Conservation (phyloP, 2,888 invertebrate genomes). For the Drosophila meridionalis region DNA sequence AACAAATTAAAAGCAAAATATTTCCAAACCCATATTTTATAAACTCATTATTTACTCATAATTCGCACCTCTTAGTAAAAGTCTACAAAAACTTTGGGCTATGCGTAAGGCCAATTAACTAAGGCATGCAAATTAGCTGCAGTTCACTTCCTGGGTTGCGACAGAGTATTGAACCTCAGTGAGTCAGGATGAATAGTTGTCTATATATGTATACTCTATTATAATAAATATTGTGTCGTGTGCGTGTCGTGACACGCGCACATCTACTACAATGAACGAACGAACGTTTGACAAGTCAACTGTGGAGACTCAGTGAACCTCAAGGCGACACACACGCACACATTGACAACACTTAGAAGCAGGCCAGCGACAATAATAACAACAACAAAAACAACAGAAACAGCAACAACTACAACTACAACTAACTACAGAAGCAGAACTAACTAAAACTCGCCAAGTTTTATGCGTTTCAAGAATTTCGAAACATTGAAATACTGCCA, state of each 20-base stretch:
- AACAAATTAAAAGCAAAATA: neutral
- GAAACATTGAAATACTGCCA: constrained; percentile 71
- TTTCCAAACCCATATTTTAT: neutral
- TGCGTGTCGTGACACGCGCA: constrained; percentile 16
- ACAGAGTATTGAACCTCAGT: neutral
- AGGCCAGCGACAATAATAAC: constrained; percentile 51
- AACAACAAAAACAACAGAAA: constrained; percentile 36
- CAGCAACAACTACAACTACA: constrained; percentile 24
- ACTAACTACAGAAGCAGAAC: constrained; percentile 57
- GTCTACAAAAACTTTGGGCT: neutral
- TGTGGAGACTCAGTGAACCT: constrained; percentile 58
- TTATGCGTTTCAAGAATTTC: constrained; percentile 77
- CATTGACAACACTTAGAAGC: constrained; percentile 37
- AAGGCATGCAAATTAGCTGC: neutral
- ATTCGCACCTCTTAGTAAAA: neutral
- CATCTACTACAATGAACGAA: constrained; percentile 42
- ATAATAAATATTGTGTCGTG: neutral
- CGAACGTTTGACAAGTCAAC: constrained; percentile 76
- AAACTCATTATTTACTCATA: constrained; percentile 1
- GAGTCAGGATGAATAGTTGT: neutral
- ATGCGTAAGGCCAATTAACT: constrained; percentile 8
- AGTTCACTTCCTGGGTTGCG: constrained; percentile 6
- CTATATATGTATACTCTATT: neutral
- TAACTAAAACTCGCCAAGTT: constrained; percentile 67
- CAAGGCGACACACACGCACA: constrained; percentile 57